phyloP scores from a whole-genome alignment of 2,113 vertebrate species.

The Eolophus roseicapilla region DNA sequence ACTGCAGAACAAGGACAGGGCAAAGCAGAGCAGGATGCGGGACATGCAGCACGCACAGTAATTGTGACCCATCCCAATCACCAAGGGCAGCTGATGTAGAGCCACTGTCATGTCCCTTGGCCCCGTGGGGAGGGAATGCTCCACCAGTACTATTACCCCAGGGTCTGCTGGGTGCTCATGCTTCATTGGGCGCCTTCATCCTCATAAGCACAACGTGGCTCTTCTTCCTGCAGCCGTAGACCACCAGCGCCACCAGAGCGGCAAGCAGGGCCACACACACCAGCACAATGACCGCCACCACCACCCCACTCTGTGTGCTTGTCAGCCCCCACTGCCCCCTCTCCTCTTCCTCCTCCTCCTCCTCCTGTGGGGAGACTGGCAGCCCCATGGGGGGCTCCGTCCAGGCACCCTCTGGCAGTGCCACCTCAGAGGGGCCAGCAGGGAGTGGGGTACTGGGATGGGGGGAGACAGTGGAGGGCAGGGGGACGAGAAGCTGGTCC shows the following conservation, averaged over 20 bases:
- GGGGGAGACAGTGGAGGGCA: not conserved
- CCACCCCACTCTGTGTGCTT: slow-evolving; percentile 63
- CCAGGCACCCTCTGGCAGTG: not conserved
- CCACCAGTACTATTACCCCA: not conserved
- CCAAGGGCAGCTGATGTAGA: not conserved
- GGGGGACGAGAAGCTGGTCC: not conserved
- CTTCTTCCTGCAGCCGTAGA: slow-evolving; percentile 72
- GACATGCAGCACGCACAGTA: accelerated
- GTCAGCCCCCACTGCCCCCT: slow-evolving; percentile 56
- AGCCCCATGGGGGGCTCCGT: not conserved
- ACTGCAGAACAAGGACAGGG: not conserved
- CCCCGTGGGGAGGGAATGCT: not conserved
- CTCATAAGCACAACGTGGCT: slow-evolving; percentile 58
- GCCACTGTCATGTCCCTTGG: not conserved
- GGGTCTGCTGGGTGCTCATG: not conserved
- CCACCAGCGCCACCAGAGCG: slow-evolving; percentile 61
- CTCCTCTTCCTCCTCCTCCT: slow-evolving; percentile 41
- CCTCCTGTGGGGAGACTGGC: not conserved
- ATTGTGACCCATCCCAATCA: not conserved
- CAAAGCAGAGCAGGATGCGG: not conserved
- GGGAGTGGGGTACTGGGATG: not conserved
- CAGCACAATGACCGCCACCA: slow-evolving; percentile 72
- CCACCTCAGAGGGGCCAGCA: not conserved
- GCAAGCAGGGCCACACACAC: slow-evolving; percentile 68
- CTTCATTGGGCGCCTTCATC: slow-evolving; percentile 73